Evolutionary conservation across 2,113 vertebrate genomes (phyloP).

Genomic region (Melospiza georgiana): DNA sequence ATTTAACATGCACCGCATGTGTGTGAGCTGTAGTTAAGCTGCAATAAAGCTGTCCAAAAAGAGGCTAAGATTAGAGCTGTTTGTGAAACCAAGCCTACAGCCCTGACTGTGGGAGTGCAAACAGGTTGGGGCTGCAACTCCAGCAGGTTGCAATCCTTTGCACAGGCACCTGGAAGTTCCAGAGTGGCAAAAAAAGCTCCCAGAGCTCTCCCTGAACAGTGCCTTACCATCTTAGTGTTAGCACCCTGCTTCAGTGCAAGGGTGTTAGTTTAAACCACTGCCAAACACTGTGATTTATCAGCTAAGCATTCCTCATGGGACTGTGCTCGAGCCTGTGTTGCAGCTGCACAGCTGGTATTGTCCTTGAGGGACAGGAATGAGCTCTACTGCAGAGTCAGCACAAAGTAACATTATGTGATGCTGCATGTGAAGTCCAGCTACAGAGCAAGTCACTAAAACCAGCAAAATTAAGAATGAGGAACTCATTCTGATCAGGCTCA

Average conservation of each 20-base stretch:
- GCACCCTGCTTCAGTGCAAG: neutral
- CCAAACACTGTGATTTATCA: neutral
- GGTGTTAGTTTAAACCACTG: neutral
- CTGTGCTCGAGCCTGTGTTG: neutral
- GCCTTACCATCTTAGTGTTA: neutral
- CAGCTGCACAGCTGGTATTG: neutral
- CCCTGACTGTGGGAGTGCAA: neutral
- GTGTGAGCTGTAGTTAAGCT: neutral
- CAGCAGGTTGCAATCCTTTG: neutral
- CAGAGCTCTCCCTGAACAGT: neutral
- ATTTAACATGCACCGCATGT: neutral
- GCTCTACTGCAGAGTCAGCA: accelerated
- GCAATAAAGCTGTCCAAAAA: neutral
- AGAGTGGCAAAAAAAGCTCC: neutral
- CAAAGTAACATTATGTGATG: neutral
- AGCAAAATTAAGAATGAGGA: neutral
- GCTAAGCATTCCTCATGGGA: neutral
- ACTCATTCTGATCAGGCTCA: neutral
- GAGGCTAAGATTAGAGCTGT: neutral
- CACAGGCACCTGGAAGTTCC: neutral
- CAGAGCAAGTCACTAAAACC: neutral
- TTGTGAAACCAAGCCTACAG: accelerated
- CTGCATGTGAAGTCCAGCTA: neutral
- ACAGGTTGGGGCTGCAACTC: neutral
- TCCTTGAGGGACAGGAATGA: neutral